Base-by-base conservation (phyloP, 2,888 invertebrate genomes). In the Syrista parreyssii region DNA sequence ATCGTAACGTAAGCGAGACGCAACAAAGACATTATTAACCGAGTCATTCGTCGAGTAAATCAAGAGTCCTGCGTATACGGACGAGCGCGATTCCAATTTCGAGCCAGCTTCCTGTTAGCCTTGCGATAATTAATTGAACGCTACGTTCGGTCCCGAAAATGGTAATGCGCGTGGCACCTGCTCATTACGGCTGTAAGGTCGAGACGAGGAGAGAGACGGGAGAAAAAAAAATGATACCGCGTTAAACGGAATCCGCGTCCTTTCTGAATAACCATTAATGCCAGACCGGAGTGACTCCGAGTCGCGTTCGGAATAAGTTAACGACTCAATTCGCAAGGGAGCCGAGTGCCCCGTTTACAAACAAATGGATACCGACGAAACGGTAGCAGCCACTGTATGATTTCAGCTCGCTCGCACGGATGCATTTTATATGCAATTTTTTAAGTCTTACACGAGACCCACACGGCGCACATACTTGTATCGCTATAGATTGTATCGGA, bases 91-190 rank as follows among this genome's bases (percentile, higher is more conserved):
- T 68, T n/a, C n/a, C n/a, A n/a, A n/a, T n/a, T n/a, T n/a, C n/a
- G n/a, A n/a, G n/a, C 30, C 75, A 76, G 75, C 80, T 80, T 76
- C 80, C 79, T 76, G 80, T 74, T 78, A 76, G 72, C 81, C 81
- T 81, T 80, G 81, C 80, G 72, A 79, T 80, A 30, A 72, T 80
- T 81, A 80, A 76, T 79, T 76, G 75, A 77, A 33, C 32, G 55
- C 55, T 68, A 15, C 32, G 73, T 74, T 72, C 23, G 30, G 77
- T 71, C 74, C 76, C 77, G 77, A 83, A 82, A 83, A 83, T 80
- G 81, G 77, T 72, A 77, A 23, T 23, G 55, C 55, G 23, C 55
- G 55, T 55, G 55, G 55, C 55, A 23, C 55, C 55, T 55, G 55
- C 23, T 55, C 23, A 23, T 23, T 55, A 23, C 23, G 23, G 23